Evolutionary conservation across 2,888 invertebrate genomes (phyloP), one percentile per base, ranked within the genome.

Genomic region (Drosophila rubida): DNA sequence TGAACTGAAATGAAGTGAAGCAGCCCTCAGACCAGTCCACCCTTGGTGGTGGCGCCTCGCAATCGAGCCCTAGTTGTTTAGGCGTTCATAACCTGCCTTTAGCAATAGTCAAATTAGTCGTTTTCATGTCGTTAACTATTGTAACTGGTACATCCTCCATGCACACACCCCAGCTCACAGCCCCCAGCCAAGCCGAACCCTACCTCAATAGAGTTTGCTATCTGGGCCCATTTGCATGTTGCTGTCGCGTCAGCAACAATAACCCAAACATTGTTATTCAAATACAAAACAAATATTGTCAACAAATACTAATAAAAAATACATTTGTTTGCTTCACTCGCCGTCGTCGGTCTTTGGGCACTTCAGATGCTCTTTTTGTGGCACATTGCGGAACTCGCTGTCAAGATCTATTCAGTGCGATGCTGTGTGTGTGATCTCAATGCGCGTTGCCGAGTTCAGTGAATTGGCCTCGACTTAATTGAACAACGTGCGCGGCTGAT

Each of bases 111-210:
- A 84, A 87, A 82, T 84, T 87, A 82, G 76, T 75, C 71, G 71
- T 66, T 79, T 87, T 87, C 82, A 82, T 87, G 87, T 84, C 82
- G 87, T 82, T 87, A 82, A 82, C 81, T 71, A 82, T 82, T 84
- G 87, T 87, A 82, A 87, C 87, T 87, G 85, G 84, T 76, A 87
- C 85, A 87, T 87, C 54, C 66, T 75, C 25, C 45, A 55, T 27
- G 14, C 57, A 30, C 30, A 11, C 30, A 32, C 27, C 9, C 27
- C 27, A 8, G n/a, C 27, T 19, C 19, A 2, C 2, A 19, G 19
- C 27, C 8, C 25, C 32, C 39, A 19, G 19, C 41, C n/a, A n/a
- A n/a, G n/a, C n/a, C n/a, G n/a, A 45, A 35, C 55, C 27, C 19
- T 37, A 11, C 25, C 35, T 37, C 9, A 30, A 23, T 14, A 16